These are phyloP conservation scores for Abscondita cerata DNA, from an alignment of 2,888 invertebrate species.

Conservation along the genomic window DNA sequence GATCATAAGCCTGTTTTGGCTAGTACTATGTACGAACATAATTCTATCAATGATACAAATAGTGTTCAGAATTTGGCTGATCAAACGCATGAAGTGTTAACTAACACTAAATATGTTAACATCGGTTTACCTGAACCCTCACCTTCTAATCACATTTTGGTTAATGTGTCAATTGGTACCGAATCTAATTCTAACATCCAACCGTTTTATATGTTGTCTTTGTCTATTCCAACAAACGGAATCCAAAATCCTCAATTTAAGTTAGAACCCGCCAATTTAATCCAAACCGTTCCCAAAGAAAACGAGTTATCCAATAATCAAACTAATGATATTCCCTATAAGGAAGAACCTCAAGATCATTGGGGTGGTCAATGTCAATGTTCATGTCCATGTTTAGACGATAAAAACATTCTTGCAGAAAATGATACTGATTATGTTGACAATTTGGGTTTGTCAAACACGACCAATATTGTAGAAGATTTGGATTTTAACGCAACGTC, in stretches of 20 bases:
- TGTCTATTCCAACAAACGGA: constrained; percentile 76
- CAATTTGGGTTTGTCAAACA: not conserved
- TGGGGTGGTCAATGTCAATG: constrained; percentile 77
- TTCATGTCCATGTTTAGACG: constrained; percentile 73
- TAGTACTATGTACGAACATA: constrained; percentile 43
- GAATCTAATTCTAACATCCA: constrained; percentile 66
- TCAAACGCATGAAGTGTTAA: too few species aligned
- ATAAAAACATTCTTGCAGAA: constrained; percentile 53
- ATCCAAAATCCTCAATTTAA: constrained; percentile 63
- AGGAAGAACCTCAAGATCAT: constrained; percentile 42
- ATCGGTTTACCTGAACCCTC: constrained; percentile 39
- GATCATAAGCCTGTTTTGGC: constrained; percentile 46
- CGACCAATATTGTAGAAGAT: not conserved
- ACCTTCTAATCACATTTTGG: constrained; percentile 69
- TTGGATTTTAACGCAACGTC: not conserved
- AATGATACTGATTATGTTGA: constrained; percentile 27
- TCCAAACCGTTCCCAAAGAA: constrained; percentile 48
- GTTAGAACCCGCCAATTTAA: constrained; percentile 39
- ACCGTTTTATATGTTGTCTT: constrained; percentile 79
- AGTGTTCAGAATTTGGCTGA: too few species aligned
- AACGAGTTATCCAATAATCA: constrained; percentile 22
- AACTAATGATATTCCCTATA: constrained; percentile 16
- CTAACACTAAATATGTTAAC: too few species aligned
- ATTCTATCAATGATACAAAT: constrained; percentile 9
- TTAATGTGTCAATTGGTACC: constrained; percentile 83